Conservation (phyloP, 1,140 invertebrate genomes). For the Brachionus koreanus region DNA sequence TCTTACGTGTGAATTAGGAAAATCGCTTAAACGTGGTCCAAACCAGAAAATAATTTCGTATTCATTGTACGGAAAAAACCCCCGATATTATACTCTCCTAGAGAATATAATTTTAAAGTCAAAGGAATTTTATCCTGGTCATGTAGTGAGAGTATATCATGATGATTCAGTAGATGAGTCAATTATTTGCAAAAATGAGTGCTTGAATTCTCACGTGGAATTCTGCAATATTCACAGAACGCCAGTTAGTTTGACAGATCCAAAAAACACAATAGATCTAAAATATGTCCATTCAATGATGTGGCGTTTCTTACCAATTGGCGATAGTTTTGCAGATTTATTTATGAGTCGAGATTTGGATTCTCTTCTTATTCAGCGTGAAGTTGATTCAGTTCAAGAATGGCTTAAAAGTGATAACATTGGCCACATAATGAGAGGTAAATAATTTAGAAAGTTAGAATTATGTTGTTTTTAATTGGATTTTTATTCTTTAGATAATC, state of each 20-base stretch:
- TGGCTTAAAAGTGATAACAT: background rate
- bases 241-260: background rate
- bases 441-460: background rate
- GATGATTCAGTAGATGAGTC: background rate
- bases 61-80: background rate
- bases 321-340: background rate
- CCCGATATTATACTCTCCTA: background rate
- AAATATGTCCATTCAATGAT: background rate
- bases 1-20: background rate
- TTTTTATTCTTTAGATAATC: background rate
- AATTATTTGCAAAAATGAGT: constrained; percentile 3
- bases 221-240: background rate
- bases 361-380: background rate
- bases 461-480: background rate
- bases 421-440: background rate
- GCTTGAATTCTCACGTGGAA: background rate
- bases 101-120: background rate
- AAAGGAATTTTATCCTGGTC: background rate
- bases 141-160: constrained; percentile 13
- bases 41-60: constrained; percentile 5
- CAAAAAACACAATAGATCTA: background rate
- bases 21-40: background rate
- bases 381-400: constrained; percentile 2
- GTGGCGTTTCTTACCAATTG: constrained; percentile 22
- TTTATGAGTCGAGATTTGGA: constrained; percentile 21